phyloP scores from a whole-genome alignment of 2,113 vertebrate species.

The Columba livia region DNA sequence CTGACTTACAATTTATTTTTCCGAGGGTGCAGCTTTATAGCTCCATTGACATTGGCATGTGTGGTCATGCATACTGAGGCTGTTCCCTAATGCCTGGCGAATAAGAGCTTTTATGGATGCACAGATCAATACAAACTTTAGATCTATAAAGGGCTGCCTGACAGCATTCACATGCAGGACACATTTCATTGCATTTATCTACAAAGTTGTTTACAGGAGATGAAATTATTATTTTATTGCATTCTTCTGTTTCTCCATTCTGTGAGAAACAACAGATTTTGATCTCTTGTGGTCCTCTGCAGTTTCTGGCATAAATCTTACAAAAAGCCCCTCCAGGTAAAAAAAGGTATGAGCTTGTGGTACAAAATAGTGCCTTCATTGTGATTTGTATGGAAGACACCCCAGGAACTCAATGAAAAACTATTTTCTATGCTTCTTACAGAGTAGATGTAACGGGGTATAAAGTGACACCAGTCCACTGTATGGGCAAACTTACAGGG shows the following conservation, averaged over 20 bases:
- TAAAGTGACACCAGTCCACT: background rate
- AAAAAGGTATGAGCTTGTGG: background rate
- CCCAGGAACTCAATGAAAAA: background rate
- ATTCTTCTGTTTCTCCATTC: background rate
- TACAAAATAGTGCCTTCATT: background rate
- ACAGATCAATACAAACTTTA: constrained; percentile 61
- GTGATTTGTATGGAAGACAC: background rate
- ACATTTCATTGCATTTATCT: constrained; percentile 19
- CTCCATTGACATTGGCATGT: constrained; percentile 48
- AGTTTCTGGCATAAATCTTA: background rate
- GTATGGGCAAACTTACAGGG: background rate
- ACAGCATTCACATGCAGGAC: background rate
- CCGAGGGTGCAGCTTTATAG: constrained; percentile 45
- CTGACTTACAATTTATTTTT: constrained; percentile 61
- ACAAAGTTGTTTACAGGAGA: constrained; percentile 43
- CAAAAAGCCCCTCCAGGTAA: background rate
- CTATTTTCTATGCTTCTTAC: background rate
- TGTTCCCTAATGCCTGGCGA: constrained; percentile 8
- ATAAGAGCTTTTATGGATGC: constrained; percentile 62
- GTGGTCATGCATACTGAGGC: constrained; percentile 50
- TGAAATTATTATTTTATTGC: background rate
- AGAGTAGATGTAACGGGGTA: background rate
- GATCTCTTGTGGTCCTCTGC: background rate
- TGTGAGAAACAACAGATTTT: background rate
- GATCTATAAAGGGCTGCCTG: constrained; percentile 38